A percentile compares a stretch with the other conserved stretches of the same genome.
Evolutionary conservation across 2,888 invertebrate genomes (phyloP).

Genomic region (Trilocha varians): DNA sequence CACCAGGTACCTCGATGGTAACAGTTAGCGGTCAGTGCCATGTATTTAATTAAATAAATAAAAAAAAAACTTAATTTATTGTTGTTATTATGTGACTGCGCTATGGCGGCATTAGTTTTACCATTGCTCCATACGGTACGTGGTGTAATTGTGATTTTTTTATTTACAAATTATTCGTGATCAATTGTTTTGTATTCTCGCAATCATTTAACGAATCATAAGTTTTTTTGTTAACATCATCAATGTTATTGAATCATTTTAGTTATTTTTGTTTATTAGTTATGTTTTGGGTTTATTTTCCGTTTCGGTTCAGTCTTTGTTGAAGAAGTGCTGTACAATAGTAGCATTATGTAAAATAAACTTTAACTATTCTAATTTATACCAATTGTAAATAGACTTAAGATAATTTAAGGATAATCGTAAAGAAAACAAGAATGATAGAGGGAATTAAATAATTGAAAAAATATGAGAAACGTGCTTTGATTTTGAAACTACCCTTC

Average conservation of each 20-base stretch:
- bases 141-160: conserved; percentile 55
- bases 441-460: conserved; percentile 66
- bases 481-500: conserved; percentile 23
- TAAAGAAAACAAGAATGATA: conserved; percentile 68
- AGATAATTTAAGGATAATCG: conserved; percentile 53
- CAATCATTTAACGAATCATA: conserved; percentile 12
- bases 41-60: conserved; percentile 55
- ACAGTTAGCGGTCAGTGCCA: conserved; percentile 67
- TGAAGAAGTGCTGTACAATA: conserved; percentile 66
- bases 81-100: conserved; percentile 37
- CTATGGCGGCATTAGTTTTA: conserved; percentile 47
- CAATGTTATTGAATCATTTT: conserved; percentile 1
- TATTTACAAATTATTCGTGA: neutral
- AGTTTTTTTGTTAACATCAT: conserved; percentile 17
- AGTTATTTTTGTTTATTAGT: conserved; percentile 7
- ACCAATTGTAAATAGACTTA: conserved; percentile 69
- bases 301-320: conserved; percentile 50
- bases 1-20: conserved; percentile 59
- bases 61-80: conserved; percentile 59
- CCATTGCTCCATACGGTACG: conserved; percentile 60
- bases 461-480: conserved; percentile 32
- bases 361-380: conserved; percentile 68
- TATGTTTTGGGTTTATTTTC: conserved; percentile 3
- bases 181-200: conserved; percentile 26
- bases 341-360: conserved; percentile 60